Percentiles rank a stretch among this genome's conserved stretches.
These are phyloP conservation scores for Platysteira castanea DNA, from an alignment of 2,113 vertebrate species.

Conservation along the genomic window DNA sequence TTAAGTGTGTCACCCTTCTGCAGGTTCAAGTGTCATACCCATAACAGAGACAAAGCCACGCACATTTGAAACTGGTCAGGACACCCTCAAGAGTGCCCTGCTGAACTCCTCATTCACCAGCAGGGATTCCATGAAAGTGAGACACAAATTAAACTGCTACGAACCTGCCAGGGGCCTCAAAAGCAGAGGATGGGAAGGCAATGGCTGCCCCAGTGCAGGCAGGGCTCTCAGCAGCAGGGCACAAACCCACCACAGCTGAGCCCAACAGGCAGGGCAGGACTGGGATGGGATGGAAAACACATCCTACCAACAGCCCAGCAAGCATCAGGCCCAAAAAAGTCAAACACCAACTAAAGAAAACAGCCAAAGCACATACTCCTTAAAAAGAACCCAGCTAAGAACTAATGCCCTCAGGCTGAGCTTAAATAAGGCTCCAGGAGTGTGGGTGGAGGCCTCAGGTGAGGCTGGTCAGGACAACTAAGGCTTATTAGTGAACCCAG, in stretches of 20 bases:
- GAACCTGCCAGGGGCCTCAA: neutral
- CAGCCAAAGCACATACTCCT: accelerated
- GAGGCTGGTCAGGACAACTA: neutral
- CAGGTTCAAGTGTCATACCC: neutral
- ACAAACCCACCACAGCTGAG: neutral
- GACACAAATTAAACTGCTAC: neutral
- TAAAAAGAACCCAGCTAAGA: accelerated
- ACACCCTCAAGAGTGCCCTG: neutral
- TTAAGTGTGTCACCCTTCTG: neutral
- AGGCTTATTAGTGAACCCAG: neutral
- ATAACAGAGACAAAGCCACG: neutral
- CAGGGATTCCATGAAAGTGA: neutral
- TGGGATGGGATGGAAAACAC: neutral
- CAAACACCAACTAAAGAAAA: neutral
- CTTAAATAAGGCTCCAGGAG: neutral
- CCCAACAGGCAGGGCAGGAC: neutral
- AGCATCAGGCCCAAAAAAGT: neutral
- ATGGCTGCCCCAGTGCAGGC: accelerated
- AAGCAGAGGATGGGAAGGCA: neutral
- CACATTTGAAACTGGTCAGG: neutral
- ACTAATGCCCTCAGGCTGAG: accelerated
- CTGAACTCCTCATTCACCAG: neutral
- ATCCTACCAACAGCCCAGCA: neutral
- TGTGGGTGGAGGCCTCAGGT: neutral
- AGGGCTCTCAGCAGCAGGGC: neutral